These are phyloP conservation scores for Turritopsis rubra DNA, from an alignment of 30 jellyfish, hydroid and myxozoan genomes.

Conservation along the genomic window DNA sequence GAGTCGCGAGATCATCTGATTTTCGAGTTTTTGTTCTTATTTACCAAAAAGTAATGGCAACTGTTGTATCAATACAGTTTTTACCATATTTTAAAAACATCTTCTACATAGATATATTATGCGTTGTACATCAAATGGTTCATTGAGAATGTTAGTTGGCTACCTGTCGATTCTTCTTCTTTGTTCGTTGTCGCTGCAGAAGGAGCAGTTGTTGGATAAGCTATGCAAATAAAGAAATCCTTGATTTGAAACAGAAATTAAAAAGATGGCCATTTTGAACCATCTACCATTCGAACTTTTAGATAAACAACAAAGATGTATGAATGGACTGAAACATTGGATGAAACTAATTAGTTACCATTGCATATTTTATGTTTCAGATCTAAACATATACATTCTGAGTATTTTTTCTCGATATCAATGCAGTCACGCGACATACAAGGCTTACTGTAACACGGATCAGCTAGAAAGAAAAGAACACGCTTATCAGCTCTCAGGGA, in stretches of 20 bases:
- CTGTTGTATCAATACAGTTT: no score
- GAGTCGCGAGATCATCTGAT: no score
- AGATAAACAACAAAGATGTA: no score
- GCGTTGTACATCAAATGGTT: no score
- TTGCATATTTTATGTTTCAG: constrained; percentile 41
- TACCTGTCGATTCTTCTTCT: neutral
- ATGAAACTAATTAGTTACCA: constrained; percentile 25
- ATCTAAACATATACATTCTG: constrained; percentile 58
- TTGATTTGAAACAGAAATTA: no score
- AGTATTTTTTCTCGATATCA: constrained; percentile 12
- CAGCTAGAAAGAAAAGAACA: constrained; percentile 16
- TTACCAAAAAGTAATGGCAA: no score
- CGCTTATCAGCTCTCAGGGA: neutral
- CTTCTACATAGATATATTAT: no score
- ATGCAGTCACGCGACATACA: constrained; percentile 10
- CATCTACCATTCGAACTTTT: no score
- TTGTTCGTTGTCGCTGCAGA: neutral
- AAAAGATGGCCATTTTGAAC: no score
- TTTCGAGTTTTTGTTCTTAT: no score
- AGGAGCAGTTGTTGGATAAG: neutral
- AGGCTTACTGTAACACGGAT: constrained; percentile 21
- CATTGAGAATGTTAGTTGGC: no score
- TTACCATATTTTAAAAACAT: no score
- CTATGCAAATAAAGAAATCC: neutral
- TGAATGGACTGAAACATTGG: neutral